These are phyloP conservation scores for Synergus umbraculus DNA, from an alignment of 2,888 invertebrate genomes.

Conservation along the genomic window DNA sequence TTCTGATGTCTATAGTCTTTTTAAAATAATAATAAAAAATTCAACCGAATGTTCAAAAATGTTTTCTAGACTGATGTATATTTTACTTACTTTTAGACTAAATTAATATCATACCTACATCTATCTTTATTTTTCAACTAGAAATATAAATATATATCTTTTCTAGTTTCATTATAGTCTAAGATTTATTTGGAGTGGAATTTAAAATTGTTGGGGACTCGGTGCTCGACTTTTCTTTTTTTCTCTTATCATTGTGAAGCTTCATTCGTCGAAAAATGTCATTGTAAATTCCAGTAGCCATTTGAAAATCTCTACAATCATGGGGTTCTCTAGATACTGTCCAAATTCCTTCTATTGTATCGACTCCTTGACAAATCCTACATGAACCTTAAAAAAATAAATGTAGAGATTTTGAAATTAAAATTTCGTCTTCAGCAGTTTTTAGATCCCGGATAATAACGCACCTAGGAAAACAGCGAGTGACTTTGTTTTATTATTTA, in stretches of 20 bases:
- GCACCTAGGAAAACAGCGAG: slow-evolving; percentile 66
- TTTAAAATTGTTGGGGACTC: neutral
- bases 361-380: slow-evolving; percentile 67
- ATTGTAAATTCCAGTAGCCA: slow-evolving; percentile 63
- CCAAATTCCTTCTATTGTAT: slow-evolving; percentile 69
- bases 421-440: neutral
- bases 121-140: neutral
- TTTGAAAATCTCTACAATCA: slow-evolving; percentile 65
- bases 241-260: slow-evolving; percentile 1
- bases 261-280: slow-evolving; percentile 65
- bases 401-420: neutral
- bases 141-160: neutral
- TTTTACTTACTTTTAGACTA: neutral
- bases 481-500: slow-evolving; percentile 62
- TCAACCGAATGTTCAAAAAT: neutral
- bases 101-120: no score
- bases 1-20: neutral
- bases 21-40: neutral
- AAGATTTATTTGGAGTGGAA: neutral
- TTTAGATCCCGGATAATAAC: neutral
- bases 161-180: neutral
- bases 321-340: slow-evolving; percentile 61
- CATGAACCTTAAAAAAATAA: slow-evolving; percentile 60
- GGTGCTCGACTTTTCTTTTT: neutral
- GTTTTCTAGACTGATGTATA: neutral